A percentile compares a stretch with the other conserved stretches of the same genome.
Evolutionary conservation across 2,113 vertebrate genomes (phyloP).

Genomic region (Pholis gunnellus): DNA sequence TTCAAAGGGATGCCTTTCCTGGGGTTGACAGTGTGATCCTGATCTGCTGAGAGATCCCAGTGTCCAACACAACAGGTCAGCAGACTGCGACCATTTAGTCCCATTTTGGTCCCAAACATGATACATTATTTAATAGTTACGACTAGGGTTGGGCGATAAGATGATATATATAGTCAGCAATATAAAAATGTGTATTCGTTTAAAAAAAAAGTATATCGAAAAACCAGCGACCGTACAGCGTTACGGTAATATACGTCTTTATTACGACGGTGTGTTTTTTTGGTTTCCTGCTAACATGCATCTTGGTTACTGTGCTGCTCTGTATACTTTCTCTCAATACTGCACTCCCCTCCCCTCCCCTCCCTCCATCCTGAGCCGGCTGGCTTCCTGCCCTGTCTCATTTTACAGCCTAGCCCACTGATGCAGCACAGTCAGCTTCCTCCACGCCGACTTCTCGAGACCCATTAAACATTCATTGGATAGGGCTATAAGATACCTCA

Average conservation of each 20-base stretch:
- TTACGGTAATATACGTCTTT: conserved; percentile 1
- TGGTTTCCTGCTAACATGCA: conserved; percentile 41
- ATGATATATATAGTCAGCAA: background rate
- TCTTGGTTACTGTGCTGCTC: conserved; percentile 7
- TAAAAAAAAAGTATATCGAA: background rate
- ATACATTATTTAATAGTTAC: no score
- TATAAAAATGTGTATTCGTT: no score
- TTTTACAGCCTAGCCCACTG: conserved; percentile 80
- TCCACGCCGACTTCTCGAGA: conserved; percentile 71
- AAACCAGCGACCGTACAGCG: background rate
- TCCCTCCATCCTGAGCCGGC: conserved; percentile 58
- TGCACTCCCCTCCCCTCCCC: conserved; percentile 32
- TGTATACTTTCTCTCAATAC: conserved; percentile 28
- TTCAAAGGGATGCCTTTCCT: conserved; percentile 23
- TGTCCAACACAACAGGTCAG: background rate
- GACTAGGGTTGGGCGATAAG: no score
- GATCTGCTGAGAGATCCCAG: conserved; percentile 17
- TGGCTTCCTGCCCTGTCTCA: conserved; percentile 76
- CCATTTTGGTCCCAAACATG: no score
- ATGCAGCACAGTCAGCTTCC: conserved; percentile 78
- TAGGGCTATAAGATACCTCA: conserved; percentile 75
- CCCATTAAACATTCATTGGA: conserved; percentile 84
- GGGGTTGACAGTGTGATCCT: conserved; percentile 26
- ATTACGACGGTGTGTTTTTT: conserved; percentile 19
- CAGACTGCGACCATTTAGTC: no score